These are phyloP conservation scores for Ophiodon elongatus DNA, from an alignment of 2,113 vertebrate genomes.

Conservation along the genomic window DNA sequence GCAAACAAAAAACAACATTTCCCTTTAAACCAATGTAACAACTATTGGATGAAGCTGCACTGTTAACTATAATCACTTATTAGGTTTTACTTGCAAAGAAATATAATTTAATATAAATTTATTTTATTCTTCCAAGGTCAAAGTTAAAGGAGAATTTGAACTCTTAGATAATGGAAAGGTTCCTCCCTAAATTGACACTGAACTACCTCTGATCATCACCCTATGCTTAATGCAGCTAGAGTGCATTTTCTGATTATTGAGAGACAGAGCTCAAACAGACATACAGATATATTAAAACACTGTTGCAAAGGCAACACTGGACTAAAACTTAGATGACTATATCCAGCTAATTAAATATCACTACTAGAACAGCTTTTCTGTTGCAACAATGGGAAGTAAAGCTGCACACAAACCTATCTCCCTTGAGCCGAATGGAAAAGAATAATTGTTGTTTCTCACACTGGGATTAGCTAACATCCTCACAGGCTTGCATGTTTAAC, in stretches of 20 bases:
- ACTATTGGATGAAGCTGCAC: not conserved
- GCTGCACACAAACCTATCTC: not conserved
- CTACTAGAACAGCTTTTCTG: not conserved
- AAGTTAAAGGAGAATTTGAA: not conserved
- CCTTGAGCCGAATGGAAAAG: not conserved
- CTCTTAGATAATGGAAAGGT: not conserved
- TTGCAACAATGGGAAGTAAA: slow-evolving; percentile 1
- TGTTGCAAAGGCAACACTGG: slow-evolving; percentile 4
- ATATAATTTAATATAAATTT: not conserved
- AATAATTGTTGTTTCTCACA: slow-evolving; percentile 6
- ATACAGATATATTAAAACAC: not conserved
- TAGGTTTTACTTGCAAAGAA: not conserved
- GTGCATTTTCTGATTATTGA: slow-evolving; percentile 6
- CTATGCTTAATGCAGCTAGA: too few species aligned
- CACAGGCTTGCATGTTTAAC: not conserved
- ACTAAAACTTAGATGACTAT: not conserved
- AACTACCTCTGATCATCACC: too few species aligned
- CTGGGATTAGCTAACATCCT: not conserved
- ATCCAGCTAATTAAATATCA: slow-evolving; percentile 29
- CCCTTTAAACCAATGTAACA: not conserved
- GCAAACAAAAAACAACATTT: not conserved
- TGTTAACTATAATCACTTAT: not conserved
- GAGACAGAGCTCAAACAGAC: not conserved
- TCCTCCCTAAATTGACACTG: not conserved
- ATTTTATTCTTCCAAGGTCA: not conserved